Base-by-base conservation (phyloP, 2,888 invertebrate genomes). In the Crepidodera aurea region DNA sequence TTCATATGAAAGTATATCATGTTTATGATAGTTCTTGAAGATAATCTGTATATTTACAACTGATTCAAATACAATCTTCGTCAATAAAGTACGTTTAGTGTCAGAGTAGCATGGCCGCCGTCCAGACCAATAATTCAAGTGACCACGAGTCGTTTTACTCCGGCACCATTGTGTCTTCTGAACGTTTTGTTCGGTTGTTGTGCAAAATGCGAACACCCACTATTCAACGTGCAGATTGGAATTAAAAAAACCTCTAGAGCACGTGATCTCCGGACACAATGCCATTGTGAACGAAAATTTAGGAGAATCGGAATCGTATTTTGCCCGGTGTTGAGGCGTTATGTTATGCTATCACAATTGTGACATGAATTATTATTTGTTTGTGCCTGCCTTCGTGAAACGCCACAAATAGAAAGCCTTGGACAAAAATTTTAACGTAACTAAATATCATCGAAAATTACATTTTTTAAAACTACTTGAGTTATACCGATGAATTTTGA, bases 71-170 rank as follows among this genome's bases (percentile, higher is more conserved):
- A 70, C 71, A 70, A 68, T 65, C 57, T 60, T 51, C 66, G 69
- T 67, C 71, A 65, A 74, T 73, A 74, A 74, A 74, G 69, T 69
- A 74, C 73, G 62, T 72, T 73, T 74, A 74, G 66, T 71, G 73
- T 67, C 71, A 71, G 55, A 58, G 44, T 62, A 39, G 46, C 59
- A 53, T 55, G 65, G 51, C 64, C 53, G 58, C 44, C 53, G 59
- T 68, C 72, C 71, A 72, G 71, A 73, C 71, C 56, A 66, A 73
- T 73, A 73, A 72, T 69, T 72, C 68, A 71, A 64, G 46, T 64
- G 72, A 72, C 71, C 73, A 71, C 73, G 69, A 71, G 71, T 40
- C 40, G 64, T 59, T 58, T 40, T 27, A 25, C 40, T 40, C 40
- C 32, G 22, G 15, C 62, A 22, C 54, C 51, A 63, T 65, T 65